Base-by-base conservation (phyloP, 2,888 invertebrate genomes). In the Oxyteleia sp. region DNA sequence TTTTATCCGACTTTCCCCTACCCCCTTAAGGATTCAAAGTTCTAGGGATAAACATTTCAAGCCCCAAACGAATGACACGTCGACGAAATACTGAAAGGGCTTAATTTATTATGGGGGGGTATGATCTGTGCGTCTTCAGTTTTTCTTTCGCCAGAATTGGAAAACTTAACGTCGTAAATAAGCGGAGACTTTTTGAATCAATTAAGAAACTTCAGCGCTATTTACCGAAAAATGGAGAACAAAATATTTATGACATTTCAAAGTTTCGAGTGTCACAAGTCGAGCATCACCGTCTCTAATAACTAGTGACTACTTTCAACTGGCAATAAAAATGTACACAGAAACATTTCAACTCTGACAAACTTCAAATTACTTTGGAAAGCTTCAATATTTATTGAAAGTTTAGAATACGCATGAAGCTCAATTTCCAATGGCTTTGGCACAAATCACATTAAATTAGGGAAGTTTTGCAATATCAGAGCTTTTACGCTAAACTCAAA, bases 381-480 rank as follows among this genome's bases (percentile, higher is more conserved):
- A 59, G 61, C 63, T 69, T 63, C 61, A 69, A 63, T 78, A 69
- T 69, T 78, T 69, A 78, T 78, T 69, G 69, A 78, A 78, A 78
- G 63, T 78, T 78, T 47, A 53, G 55, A 78, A 78, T 78, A 69
- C 69, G 63, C 61, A 68, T 51, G 47, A 69, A 78, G 61, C 61
- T 69, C 63, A 43, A 63, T 69, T 78, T 63, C 59, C 68, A 53
- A 59, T 68, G 61, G 76, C 68, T 76, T 76, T 68, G 76, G 29
- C 61, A 43, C 59, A 68, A 68, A 76, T 76, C 51, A 51, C 76
- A 68, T 76, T 68, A 68, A 76, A 76, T 76, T 68, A 76, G 61
- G 35, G 41, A 76, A 76, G 51, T 76, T 76, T 51, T 32, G 59
- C 43, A 68, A 76, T 76, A 76, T 66, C 57, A 55, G 49, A 55